Evolutionary conservation across 2,113 vertebrate genomes (phyloP).

Genomic region (Pseudopodoces humilis): DNA sequence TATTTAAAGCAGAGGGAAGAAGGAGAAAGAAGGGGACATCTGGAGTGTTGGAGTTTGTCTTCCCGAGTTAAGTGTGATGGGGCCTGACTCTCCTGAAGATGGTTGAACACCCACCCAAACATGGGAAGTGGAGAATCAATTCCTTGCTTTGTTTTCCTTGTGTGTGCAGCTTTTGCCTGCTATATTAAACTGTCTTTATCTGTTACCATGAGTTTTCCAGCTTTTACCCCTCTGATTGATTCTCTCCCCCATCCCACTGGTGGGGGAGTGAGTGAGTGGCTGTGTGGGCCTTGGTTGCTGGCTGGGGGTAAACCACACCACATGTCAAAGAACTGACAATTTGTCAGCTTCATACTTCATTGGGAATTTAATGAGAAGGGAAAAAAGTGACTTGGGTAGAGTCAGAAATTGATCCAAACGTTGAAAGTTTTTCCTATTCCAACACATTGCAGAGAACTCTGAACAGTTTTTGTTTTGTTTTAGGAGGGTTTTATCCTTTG

Average conservation of each 20-base stretch:
- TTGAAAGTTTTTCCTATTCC: background rate
- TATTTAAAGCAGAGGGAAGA: accelerated
- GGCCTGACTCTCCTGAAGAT: too few species aligned
- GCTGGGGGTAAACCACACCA: background rate
- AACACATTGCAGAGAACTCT: background rate
- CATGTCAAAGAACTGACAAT: background rate
- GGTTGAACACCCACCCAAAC: background rate
- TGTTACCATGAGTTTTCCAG: background rate
- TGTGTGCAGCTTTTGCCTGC: background rate
- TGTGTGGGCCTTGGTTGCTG: background rate
- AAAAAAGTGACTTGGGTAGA: background rate
- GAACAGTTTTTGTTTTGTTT: background rate
- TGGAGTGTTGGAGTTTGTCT: accelerated
- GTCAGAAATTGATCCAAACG: background rate
- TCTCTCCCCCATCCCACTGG: background rate
- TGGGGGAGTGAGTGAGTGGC: accelerated
- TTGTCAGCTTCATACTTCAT: background rate
- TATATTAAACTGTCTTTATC: background rate
- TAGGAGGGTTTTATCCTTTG: background rate
- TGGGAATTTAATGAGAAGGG: background rate
- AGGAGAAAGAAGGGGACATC: background rate
- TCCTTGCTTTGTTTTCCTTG: background rate
- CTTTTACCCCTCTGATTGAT: background rate
- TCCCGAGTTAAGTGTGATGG: accelerated
- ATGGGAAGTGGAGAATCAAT: background rate